Conservation (phyloP, 2,797 vertebrate species). For the Lycodopsis pacificus region DNA sequence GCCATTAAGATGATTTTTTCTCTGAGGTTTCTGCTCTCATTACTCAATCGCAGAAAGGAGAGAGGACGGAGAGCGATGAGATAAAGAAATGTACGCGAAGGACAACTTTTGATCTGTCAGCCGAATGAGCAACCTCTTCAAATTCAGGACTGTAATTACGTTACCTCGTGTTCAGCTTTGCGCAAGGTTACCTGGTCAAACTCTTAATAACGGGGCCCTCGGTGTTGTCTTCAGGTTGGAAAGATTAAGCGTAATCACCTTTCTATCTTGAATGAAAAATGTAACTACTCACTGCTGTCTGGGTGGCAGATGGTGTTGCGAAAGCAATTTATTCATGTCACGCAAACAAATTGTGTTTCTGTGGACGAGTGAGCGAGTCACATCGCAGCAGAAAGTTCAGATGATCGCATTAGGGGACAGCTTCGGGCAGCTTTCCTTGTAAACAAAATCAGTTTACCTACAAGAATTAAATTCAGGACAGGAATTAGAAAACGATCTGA, state of each 20-base stretch:
- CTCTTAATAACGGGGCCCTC: constrained; percentile 26
- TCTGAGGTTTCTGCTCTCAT: constrained; percentile 31
- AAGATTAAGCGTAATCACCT: constrained; percentile 40
- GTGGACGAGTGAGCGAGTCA: constrained; percentile 18
- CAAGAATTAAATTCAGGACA: background rate
- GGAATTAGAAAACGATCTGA: background rate
- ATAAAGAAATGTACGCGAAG: constrained; percentile 6
- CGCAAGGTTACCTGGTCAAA: constrained; percentile 27
- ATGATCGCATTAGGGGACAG: constrained; percentile 10
- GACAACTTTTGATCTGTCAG: background rate
- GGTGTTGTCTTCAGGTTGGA: constrained; percentile 15
- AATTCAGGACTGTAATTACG: constrained; percentile 35
- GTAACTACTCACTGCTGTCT: constrained; percentile 16
- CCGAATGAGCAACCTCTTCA: constrained; percentile 14
- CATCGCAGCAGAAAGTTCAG: constrained; percentile 31
- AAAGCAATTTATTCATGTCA: constrained; percentile 44
- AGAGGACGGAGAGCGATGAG: constrained; percentile 17
- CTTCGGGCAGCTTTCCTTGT: constrained; percentile 5
- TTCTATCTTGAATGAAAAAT: constrained; percentile 41
- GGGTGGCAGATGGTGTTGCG: constrained; percentile 44
- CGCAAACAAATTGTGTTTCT: constrained; percentile 36
- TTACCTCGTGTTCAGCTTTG: constrained; percentile 33
- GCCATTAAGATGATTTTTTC: constrained; percentile 41
- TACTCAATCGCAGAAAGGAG: constrained; percentile 18
- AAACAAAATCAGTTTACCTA: background rate